Conservation (phyloP, 2,797 vertebrate genomes). For the Botia kubotai region DNA sequence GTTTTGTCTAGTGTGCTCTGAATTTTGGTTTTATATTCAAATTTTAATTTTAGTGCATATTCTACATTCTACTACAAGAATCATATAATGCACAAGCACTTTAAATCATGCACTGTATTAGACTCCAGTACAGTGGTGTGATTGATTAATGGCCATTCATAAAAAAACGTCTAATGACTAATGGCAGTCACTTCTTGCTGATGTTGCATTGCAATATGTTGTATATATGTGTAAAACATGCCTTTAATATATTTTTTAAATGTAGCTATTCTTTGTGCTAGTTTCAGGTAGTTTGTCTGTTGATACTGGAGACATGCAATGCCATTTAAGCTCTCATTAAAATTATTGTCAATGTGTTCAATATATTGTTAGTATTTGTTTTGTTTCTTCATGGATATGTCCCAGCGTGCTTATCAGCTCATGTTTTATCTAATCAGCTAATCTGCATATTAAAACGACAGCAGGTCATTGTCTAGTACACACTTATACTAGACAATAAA, state of each 20-base stretch:
- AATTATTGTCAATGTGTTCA: background rate
- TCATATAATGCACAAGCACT: background rate
- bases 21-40: too few species aligned
- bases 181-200: background rate
- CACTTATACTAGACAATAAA: too few species aligned
- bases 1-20: too few species aligned
- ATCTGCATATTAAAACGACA: background rate
- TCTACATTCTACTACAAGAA: background rate
- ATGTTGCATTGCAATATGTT: background rate
- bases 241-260: too few species aligned
- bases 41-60: too few species aligned
- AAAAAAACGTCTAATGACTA: background rate
- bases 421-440: constrained; percentile 1
- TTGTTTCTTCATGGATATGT: constrained; percentile 1
- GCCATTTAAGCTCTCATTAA: too few species aligned
- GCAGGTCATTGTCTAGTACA: too few species aligned
- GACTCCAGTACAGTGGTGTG: background rate
- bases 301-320: too few species aligned
- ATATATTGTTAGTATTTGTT: background rate
- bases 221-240: background rate
- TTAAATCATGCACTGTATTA: background rate
- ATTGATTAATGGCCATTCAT: background rate
- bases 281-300: too few species aligned
- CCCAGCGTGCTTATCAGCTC: background rate
- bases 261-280: too few species aligned